Conservation (phyloP, 2,888 invertebrate genomes). For the Oeneis ivallda region DNA sequence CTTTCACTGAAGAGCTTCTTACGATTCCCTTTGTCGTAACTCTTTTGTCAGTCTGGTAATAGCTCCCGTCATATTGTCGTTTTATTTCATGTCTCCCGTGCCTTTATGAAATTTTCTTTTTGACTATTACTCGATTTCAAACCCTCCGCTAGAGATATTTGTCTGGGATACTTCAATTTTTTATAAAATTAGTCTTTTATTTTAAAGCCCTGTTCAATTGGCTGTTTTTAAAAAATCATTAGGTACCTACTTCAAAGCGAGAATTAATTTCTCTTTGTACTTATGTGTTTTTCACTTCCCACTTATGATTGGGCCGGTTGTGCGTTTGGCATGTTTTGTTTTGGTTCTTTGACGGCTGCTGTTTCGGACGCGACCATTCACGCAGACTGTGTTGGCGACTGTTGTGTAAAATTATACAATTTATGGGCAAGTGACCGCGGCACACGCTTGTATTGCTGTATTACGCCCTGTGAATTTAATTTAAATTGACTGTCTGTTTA, state of each 20-base stretch:
- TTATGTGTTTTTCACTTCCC: conserved; percentile 60
- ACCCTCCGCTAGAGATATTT: background rate
- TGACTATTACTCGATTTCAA: conserved; percentile 21
- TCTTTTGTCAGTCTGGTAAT: conserved; percentile 67
- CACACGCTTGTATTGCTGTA: conserved; percentile 41
- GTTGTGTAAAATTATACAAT: conserved; percentile 74
- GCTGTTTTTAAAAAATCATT: conserved; percentile 3
- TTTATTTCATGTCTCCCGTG: conserved; percentile 69
- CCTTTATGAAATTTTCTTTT: conserved; percentile 67
- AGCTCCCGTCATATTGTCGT: conserved; percentile 69
- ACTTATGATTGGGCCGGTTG: conserved; percentile 62
- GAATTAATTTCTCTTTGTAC: conserved; percentile 56
- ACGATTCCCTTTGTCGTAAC: conserved; percentile 67
- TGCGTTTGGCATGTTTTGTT: conserved; percentile 79
- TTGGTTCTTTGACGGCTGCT: conserved; percentile 62
- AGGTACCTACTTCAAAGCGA: conserved; percentile 18
- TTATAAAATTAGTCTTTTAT: background rate
- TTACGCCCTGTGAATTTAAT: conserved; percentile 52
- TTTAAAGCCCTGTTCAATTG: background rate
- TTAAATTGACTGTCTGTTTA: conserved; percentile 11
- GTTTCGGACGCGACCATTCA: conserved; percentile 68
- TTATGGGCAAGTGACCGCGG: conserved; percentile 64
- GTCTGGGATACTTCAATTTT: background rate
- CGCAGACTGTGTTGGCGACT: conserved; percentile 57
- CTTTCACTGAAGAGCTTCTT: conserved; percentile 59